Conservation (phyloP, 2,888 invertebrate species). For the Apotomis betuletana region DNA sequence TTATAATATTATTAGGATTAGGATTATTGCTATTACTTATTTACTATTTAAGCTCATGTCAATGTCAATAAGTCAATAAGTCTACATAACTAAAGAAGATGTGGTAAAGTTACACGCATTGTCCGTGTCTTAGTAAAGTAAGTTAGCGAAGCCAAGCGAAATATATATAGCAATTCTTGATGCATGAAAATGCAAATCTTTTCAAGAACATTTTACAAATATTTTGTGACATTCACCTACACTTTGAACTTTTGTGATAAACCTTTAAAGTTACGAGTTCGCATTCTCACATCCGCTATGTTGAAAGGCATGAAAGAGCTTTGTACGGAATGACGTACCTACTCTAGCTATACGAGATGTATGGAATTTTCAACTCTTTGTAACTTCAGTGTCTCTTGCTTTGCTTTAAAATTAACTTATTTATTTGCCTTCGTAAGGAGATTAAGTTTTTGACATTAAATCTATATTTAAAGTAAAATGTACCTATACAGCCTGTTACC, state of each 20-base stretch:
- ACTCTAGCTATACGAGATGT: constrained; percentile 15
- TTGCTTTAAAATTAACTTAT: not conserved
- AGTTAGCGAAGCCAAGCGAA: not conserved
- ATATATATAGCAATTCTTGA: not conserved
- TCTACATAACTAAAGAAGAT: too few species aligned
- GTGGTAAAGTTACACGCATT: not conserved
- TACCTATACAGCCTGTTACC: too few species aligned
- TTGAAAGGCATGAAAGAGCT: constrained; percentile 32
- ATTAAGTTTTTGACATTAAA: too few species aligned
- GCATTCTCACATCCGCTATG: constrained; percentile 28
- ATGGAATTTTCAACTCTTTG: constrained; percentile 28
- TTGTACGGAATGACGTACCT: constrained; percentile 22
- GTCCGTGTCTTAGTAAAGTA: not conserved
- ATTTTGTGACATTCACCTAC: constrained; percentile 28
- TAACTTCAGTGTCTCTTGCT: constrained; percentile 27
- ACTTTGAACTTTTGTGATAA: constrained; percentile 30
- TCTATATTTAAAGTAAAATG: too few species aligned
- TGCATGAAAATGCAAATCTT: constrained; percentile 4
- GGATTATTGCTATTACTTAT: too few species aligned
- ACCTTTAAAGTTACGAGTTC: constrained; percentile 35
- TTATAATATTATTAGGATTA: too few species aligned
- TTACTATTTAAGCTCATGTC: too few species aligned
- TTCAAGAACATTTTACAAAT: constrained; percentile 18
- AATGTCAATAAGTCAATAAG: too few species aligned
- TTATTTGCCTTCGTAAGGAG: too few species aligned